Percentiles rank a stretch among this genome's conserved stretches.
phyloP scores from a whole-genome alignment of 2,888 invertebrate genomes.

The Dryococelus australis region DNA sequence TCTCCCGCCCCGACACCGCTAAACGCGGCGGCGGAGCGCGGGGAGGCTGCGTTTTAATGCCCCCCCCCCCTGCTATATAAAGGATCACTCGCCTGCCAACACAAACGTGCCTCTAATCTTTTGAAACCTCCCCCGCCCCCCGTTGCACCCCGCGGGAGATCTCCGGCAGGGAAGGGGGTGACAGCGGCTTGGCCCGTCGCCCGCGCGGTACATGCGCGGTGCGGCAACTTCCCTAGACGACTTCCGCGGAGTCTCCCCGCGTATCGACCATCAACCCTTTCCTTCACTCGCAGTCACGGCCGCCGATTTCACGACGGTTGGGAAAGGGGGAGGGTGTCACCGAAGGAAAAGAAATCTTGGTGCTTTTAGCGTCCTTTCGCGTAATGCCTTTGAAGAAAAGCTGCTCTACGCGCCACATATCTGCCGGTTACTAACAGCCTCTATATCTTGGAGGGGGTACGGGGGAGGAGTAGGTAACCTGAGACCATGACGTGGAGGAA shows the following conservation, averaged over 20 bases:
- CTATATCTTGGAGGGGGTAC: no score
- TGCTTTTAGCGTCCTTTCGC: no score
- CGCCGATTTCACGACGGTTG: no score
- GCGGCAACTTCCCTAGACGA: neutral
- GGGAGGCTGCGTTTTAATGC: neutral
- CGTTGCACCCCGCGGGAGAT: no score
- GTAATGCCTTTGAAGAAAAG: no score
- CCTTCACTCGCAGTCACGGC: neutral
- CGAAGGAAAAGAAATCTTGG: no score
- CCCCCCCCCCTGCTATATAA: neutral
- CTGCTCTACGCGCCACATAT: no score
- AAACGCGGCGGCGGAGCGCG: neutral
- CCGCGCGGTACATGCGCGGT: neutral
- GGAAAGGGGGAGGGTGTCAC: no score
- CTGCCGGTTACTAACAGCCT: no score
- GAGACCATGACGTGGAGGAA: no score
- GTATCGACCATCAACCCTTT: neutral
- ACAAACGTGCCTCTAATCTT: neutral
- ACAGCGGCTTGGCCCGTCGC: neutral
- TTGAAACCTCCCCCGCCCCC: neutral
- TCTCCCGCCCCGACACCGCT: neutral
- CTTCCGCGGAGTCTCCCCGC: neutral
- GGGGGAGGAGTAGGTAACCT: no score
- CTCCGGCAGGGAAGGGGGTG: no score
- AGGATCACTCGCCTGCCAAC: neutral